Evolutionary conservation across 2,113 vertebrate genomes (phyloP), one percentile per base, ranked within the genome.

Genomic region (Helogale parvula): DNA sequence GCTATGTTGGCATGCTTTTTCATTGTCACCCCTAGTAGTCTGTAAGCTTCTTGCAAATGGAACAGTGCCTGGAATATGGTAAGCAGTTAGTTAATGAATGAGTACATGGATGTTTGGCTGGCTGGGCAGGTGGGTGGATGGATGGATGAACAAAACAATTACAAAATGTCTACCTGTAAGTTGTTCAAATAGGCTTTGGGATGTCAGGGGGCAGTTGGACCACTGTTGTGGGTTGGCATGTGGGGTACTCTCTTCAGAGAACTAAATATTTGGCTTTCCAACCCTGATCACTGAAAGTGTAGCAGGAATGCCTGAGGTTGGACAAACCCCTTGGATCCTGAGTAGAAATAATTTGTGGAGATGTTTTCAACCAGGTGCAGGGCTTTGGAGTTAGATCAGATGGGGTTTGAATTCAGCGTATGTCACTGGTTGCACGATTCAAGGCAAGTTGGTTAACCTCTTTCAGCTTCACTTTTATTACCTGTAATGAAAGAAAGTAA

Each of bases 231-330:
- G 31, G 68, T 31, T 95, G 17, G 9, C 11, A 1, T 33, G 6
- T 86, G 41, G 77, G 52, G 33, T 15, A 68, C 19, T 81, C 8
- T 81, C n/a, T 95, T 90, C 35, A 54, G 57, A 66, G 68, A 94
- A 80, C 66, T 87, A 47, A n/a, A 31, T 94, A 31, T 91, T 83
- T 83, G 72, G 47, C n/a, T n/a, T 95, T 95, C 35, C 38, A 83
- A 95, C 27, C 45, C 35, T 69, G 50, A 52, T 85, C 72, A 5
- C 19, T 54, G 84, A 12, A 92, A 72, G 45, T 57, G 11, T 79
- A 14, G 4, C 4, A 19, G 15, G 88, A 74, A 45, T 3, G 33
- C 23, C 31, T 72, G 79, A 90, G 47, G n/a, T 38, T 74, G 57
- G 38, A 93, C 45, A 93, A 86, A 31, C 50, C 80, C 16, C 10